Percentiles rank a stretch among this genome's conserved stretches.
These are phyloP conservation scores for Barypeithes pellucidus DNA, from an alignment of 2,888 invertebrate species.

Conservation along the genomic window DNA sequence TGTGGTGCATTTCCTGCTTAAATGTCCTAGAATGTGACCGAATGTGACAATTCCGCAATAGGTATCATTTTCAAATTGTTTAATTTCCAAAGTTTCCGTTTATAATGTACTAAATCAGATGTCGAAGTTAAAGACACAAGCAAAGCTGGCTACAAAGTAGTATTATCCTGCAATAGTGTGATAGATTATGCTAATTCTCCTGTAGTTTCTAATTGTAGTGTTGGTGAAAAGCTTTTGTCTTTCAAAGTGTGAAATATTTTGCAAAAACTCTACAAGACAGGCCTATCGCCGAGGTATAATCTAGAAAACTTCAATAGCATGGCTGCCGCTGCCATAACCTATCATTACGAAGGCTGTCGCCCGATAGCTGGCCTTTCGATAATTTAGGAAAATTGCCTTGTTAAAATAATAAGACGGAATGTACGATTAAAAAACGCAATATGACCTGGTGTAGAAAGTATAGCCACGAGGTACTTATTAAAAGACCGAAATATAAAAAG, in stretches of 20 bases:
- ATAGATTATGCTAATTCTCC: too few species aligned
- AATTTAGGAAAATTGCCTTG: slow-evolving; percentile 49
- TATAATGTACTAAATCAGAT: too few species aligned
- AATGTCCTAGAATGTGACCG: too few species aligned
- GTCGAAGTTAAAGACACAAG: too few species aligned
- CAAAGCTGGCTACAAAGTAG: too few species aligned
- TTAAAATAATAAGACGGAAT: slow-evolving; percentile 43
- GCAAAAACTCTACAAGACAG: slow-evolving; percentile 39
- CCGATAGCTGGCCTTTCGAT: slow-evolving; percentile 39
- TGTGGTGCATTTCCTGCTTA: too few species aligned
- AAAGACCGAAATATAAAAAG: not conserved
- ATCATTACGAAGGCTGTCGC: slow-evolving; percentile 45
- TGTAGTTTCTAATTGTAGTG: too few species aligned
- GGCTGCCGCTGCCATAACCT: slow-evolving; percentile 38
- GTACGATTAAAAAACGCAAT: slow-evolving; percentile 28
- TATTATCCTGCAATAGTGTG: too few species aligned
- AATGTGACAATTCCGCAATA: too few species aligned
- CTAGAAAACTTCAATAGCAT: slow-evolving; percentile 44
- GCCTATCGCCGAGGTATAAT: slow-evolving; percentile 41
- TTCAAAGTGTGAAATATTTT: not conserved
- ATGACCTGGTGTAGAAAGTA: slow-evolving; percentile 7
- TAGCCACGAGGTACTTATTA: slow-evolving; percentile 16
- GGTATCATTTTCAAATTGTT: too few species aligned
- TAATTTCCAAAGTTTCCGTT: too few species aligned
- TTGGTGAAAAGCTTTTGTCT: too few species aligned